Evolutionary conservation across 2,888 invertebrate species (phyloP).

Genomic region (Eupithecia exiguata): DNA sequence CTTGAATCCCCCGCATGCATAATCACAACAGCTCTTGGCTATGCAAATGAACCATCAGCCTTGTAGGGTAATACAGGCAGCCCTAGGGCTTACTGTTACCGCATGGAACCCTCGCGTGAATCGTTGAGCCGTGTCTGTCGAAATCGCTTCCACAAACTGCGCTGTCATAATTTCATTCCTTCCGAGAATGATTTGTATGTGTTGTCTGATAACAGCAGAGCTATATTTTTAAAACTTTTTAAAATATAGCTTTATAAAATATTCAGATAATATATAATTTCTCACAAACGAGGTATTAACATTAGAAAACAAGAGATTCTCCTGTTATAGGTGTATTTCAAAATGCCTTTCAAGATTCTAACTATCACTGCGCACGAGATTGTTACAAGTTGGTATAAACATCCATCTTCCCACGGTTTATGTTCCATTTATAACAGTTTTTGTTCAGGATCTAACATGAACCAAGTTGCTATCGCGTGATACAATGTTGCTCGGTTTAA

Average conservation of each 20-base stretch:
- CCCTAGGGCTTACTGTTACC: slow-evolving; percentile 50
- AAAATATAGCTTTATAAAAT: slow-evolving; percentile 42
- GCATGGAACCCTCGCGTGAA: slow-evolving; percentile 49
- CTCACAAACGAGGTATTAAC: not conserved
- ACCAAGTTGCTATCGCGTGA: slow-evolving; percentile 59
- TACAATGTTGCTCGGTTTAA: slow-evolving; percentile 47
- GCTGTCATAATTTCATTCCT: slow-evolving; percentile 44
- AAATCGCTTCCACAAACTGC: slow-evolving; percentile 60
- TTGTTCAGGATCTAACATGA: slow-evolving; percentile 51
- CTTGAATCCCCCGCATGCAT: slow-evolving; percentile 35
- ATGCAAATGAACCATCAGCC: slow-evolving; percentile 52
- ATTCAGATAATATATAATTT: not conserved
- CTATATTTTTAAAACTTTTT: slow-evolving; percentile 54
- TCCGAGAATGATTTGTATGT: slow-evolving; percentile 49
- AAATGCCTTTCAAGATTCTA: slow-evolving; percentile 18
- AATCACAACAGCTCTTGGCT: slow-evolving; percentile 47
- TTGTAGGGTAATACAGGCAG: slow-evolving; percentile 44
- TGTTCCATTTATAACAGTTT: slow-evolving; percentile 51
- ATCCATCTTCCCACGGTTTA: slow-evolving; percentile 57
- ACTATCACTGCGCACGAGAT: slow-evolving; percentile 29
- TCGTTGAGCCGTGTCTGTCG: slow-evolving; percentile 47
- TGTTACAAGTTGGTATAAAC: slow-evolving; percentile 36
- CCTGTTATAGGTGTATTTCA: not conserved
- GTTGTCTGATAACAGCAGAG: too few species aligned
- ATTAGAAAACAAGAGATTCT: not conserved